Percentiles rank a stretch among this genome's conserved stretches.
Evolutionary conservation across 37 sponge, comb jelly and placozoan species (phyloP).

Genomic region (Halichondria panicea): DNA sequence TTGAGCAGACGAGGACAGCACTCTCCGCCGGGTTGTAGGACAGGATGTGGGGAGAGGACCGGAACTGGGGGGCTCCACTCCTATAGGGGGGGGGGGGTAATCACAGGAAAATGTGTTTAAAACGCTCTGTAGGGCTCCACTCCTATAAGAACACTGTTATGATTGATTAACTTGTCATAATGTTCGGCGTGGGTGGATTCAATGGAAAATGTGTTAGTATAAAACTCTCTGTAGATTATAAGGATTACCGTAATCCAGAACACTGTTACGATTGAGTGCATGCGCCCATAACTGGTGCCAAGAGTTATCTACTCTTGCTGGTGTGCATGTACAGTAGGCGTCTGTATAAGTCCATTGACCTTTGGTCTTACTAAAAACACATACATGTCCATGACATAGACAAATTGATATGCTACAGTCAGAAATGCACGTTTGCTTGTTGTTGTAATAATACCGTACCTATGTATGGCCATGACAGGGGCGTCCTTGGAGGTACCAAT

Average conservation of each 20-base stretch:
- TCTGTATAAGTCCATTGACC: too few relatives aligned
- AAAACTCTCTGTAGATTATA: too few relatives aligned
- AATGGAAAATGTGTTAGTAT: too few relatives aligned
- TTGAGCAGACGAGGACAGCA: constrained; percentile 86
- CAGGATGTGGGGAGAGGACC: constrained; percentile 54
- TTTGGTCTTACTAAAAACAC: not conserved
- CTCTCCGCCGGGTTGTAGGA: constrained; percentile 91
- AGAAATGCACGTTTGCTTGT: not conserved
- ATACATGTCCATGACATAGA: not conserved
- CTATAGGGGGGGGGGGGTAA: constrained; percentile 4
- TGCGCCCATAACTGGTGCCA: too few relatives aligned
- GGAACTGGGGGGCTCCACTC: constrained; percentile 60
- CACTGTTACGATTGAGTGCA: too few relatives aligned
- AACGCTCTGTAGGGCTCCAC: too few relatives aligned
- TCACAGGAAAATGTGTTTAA: not conserved
- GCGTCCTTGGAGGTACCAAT: constrained; percentile 85
- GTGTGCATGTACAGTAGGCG: too few relatives aligned
- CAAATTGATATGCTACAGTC: not conserved
- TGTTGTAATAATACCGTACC: constrained; percentile 15
- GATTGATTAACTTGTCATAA: too few relatives aligned
- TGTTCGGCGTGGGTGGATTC: too few relatives aligned
- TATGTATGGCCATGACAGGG: constrained; percentile 84
- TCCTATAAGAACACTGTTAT: too few relatives aligned
- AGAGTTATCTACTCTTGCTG: too few relatives aligned
- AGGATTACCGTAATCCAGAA: too few relatives aligned